phyloP scores from a whole-genome alignment of 2,113 vertebrate genomes.

The Delphinapterus leucas region DNA sequence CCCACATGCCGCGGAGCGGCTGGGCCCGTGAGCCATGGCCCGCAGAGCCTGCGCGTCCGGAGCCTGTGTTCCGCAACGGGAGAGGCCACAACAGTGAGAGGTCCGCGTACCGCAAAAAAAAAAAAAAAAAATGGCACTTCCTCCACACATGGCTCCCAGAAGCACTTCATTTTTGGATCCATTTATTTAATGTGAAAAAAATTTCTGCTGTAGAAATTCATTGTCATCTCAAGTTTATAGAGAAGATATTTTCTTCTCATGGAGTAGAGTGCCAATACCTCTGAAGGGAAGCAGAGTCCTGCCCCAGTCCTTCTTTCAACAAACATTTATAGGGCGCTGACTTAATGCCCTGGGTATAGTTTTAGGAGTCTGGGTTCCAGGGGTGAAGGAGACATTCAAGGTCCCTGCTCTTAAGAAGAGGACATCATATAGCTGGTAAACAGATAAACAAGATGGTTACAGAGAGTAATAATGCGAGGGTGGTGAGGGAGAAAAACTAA shows the following conservation, averaged over 20 bases:
- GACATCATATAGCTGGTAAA: neutral
- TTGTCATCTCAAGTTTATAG: neutral
- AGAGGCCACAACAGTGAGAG: too few species aligned
- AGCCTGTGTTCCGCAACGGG: too few species aligned
- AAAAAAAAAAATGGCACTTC: neutral
- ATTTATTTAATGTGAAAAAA: constrained; percentile 29
- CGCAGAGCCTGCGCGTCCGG: too few species aligned
- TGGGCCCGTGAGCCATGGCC: too few species aligned
- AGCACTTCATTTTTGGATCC: neutral
- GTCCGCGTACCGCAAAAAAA: too few species aligned
- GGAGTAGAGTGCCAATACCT: neutral
- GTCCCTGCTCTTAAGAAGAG: neutral
- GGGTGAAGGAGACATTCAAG: neutral
- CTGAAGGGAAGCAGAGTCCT: neutral
- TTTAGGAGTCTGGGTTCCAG: neutral
- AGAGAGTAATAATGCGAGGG: neutral
- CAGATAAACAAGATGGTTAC: neutral
- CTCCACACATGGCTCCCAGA: neutral
- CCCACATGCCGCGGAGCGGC: too few species aligned
- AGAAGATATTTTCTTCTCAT: neutral
- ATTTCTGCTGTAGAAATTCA: constrained; percentile 22
- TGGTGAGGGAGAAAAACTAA: neutral
- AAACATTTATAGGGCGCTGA: neutral
- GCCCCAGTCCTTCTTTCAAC: neutral
- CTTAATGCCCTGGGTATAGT: neutral